A percentile compares a stretch with the other conserved stretches of the same genome.
These are phyloP conservation scores for Andrena hattorfiana DNA, from an alignment of 2,888 invertebrate genomes.

Conservation along the genomic window DNA sequence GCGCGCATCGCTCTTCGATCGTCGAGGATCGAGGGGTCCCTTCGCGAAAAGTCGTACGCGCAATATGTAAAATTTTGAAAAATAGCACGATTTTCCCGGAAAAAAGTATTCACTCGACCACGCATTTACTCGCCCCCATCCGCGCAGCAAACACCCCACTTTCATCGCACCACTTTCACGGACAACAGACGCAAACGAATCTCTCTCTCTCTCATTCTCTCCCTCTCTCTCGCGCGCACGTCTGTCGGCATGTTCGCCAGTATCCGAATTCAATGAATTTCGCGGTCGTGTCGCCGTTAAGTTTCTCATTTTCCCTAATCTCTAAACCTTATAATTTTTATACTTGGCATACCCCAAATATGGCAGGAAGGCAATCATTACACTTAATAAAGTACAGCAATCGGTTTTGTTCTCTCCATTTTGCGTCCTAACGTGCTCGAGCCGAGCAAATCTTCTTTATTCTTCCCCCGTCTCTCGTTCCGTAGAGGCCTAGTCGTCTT, in stretches of 20 bases:
- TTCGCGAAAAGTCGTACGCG: constrained; percentile 72
- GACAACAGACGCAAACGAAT: constrained; percentile 46
- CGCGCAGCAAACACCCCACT: constrained; percentile 29
- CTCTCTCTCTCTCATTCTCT: too few relatives aligned
- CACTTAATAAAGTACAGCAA: constrained; percentile 86
- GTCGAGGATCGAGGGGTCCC: constrained; percentile 71
- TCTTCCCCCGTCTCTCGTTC: constrained; percentile 29
- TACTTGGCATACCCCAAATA: constrained; percentile 87
- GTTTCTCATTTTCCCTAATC: constrained; percentile 72
- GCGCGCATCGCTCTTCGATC: constrained; percentile 66
- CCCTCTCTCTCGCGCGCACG: constrained; percentile 38
- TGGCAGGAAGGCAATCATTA: constrained; percentile 89
- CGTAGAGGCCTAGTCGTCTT: constrained; percentile 46
- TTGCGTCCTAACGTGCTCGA: constrained; percentile 64
- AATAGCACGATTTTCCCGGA: constrained; percentile 81
- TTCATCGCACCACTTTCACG: constrained; percentile 48
- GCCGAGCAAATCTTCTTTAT: constrained; percentile 50
- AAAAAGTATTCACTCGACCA: constrained; percentile 73
- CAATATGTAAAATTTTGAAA: constrained; percentile 82
- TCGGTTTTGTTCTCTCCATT: constrained; percentile 73
- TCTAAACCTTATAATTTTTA: constrained; percentile 85
- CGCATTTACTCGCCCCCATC: constrained; percentile 44
- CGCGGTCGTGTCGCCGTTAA: constrained; percentile 68
- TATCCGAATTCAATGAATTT: constrained; percentile 71
- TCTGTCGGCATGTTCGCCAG: constrained; percentile 63